phyloP scores from a whole-genome alignment of 2,113 vertebrate genomes.

The Mesembrinibis cayennensis region DNA sequence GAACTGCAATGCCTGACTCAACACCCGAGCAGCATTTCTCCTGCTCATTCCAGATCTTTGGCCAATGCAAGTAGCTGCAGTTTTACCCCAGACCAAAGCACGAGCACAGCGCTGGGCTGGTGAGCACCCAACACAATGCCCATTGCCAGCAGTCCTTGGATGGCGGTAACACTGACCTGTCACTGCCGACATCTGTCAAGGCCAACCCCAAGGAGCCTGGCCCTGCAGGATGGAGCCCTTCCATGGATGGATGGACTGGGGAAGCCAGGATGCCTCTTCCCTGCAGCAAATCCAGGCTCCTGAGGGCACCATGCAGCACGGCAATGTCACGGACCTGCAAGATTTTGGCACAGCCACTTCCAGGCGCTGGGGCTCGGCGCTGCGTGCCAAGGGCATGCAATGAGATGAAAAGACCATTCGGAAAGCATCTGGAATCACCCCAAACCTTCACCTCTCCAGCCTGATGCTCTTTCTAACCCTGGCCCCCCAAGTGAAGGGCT shows the following conservation, averaged over 20 bases:
- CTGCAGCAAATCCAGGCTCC: rapidly evolving
- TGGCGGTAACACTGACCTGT: neutral
- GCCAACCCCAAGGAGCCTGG: neutral
- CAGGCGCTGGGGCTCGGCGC: neutral
- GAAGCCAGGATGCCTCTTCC: neutral
- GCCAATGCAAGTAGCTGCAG: rapidly evolving
- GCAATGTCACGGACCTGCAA: neutral
- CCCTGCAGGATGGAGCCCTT: neutral
- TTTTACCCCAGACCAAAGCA: neutral
- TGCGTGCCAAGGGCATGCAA: rapidly evolving
- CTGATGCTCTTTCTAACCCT: neutral
- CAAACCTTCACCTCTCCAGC: neutral
- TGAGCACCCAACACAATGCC: neutral
- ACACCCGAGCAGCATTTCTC: neutral
- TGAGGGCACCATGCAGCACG: neutral
- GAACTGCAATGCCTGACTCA: rapidly evolving
- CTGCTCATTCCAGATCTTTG: neutral
- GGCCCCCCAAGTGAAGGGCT: neutral
- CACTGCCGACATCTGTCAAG: rapidly evolving
- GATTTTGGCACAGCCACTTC: neutral
- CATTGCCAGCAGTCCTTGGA: neutral
- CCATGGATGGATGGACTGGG: neutral
- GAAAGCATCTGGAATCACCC: neutral
- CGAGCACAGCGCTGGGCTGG: neutral
- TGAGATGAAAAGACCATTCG: neutral